Base-by-base conservation (phyloP, 2,113 vertebrate species). In the Pterocles burchelli region DNA sequence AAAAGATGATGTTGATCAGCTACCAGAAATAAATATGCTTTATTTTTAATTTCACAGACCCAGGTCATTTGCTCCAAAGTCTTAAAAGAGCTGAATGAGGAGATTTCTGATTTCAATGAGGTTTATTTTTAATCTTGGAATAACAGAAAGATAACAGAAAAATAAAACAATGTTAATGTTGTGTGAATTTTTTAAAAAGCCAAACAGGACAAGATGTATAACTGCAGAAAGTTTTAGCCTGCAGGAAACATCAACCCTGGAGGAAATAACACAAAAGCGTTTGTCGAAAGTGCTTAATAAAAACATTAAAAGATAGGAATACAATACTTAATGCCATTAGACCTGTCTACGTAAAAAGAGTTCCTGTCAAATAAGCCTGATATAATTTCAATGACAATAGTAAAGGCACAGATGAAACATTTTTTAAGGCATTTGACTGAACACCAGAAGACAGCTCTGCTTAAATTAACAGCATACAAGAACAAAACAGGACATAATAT, bases 101-200 rank as follows among this genome's bases (percentile, higher is more conserved):
- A 91, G 71, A 94, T 85, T 94, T 88, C 46, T 96, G 43, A 91
- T 93, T 93, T 71, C 78, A 73, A 43, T 58, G 71, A 81, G 80
- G 33, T 93, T 96, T 94, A 96, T 88, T 90, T 97, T 97, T 94
- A 91, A 95, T 96, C 93, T 91, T 77, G 59, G 51, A 96, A 94
- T 83, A 96, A 83, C 68, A 94, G 88, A 88, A 85, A 91, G 55
- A 96, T 85, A 96, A 82, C 8, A 80, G 54, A 89, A 38, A 49
- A 94, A 95, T 76, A 80, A 83, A 95, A 79, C 41, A 91, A 85
- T 14, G 1, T 38, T 93, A 79, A 85, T 62, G n/a, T 51, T 70
- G 33, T 45, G n/a, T 85, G 43, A 91, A 88, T 55, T 24, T 79
- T 83, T 91, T 89, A 55, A 94, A 85, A 93, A 88, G 52, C 26